Base-by-base conservation (phyloP, 2,113 vertebrate species). In the Pycnonotus jocosus region DNA sequence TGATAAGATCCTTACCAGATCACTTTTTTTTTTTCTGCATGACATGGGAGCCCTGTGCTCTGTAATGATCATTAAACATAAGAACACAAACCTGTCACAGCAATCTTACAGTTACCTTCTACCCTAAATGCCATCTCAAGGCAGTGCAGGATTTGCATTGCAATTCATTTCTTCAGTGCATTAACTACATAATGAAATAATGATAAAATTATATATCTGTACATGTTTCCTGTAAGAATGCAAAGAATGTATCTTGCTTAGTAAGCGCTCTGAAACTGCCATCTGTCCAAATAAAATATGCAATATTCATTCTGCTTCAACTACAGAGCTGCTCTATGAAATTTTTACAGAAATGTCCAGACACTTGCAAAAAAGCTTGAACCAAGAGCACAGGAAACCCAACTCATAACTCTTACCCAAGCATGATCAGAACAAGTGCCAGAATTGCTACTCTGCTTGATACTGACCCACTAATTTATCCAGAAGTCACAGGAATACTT, bases 1-100 rank as follows among this genome's bases (percentile, higher is more conserved):
- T 81, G 35, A 12, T 90, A 94, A 92, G 82, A 92, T 78, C 83
- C 92, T 92, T 93, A 96, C 25, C 88, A 90, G 79, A 83, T 60
- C 38, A 77, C 72, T 15, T 82, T 82, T 80, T 61, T 76, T 74
- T 76, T 76, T 92, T 31, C 88, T 92, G 24, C 66, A 35, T 82
- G 53, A 88, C 71, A 92, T 18, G 68, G 92, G 82, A 90, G 70
- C 42, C 74, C 84, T 82, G 72, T 88, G 85, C 60, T 81, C 76
- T 71, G 2, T 37, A 88, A 60, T 19, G 30, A 54, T 44, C 33
- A 62, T 37, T 82, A 87, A 62, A 85, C n/a, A 21, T 11, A 86
- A 86, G 11, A 77, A 81, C 30, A 68, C 31, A 82, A 92, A 88
- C 20, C 56, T 1, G 2, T 50, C 57, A 35, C 73, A 70, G 73